These are phyloP conservation scores for Rhyacophila brunnea DNA, from an alignment of 1,140 invertebrate species.

Conservation along the genomic window DNA sequence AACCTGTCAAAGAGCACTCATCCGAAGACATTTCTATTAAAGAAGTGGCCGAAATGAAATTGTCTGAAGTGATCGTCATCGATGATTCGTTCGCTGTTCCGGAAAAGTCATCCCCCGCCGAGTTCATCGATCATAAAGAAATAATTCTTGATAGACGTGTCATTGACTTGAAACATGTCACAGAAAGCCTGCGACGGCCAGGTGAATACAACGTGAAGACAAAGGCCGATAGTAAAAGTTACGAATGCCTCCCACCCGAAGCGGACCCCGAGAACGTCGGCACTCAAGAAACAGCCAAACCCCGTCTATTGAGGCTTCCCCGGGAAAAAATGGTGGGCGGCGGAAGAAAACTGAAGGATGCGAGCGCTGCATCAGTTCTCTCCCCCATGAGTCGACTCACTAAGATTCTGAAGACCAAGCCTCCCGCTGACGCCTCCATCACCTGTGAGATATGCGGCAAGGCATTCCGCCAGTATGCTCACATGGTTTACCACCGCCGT, in stretches of 20 bases:
- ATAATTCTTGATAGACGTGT: no score
- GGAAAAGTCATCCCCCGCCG: no score
- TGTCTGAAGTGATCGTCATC: no score
- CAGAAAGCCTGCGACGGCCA: no score
- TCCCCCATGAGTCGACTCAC: slow-evolving; percentile 29
- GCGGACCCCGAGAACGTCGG: not conserved
- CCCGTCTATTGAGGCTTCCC: not conserved
- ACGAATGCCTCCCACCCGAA: not conserved
- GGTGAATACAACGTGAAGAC: no score
- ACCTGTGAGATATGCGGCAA: slow-evolving; percentile 35
- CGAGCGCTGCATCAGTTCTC: not conserved
- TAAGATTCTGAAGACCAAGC: slow-evolving; percentile 25
- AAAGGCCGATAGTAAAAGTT: no score
- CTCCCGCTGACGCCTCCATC: slow-evolving; percentile 43
- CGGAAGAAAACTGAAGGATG: not conserved
- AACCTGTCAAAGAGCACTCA: no score
- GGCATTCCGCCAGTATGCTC: slow-evolving; percentile 25
- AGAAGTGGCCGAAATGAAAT: no score
- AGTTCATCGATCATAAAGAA: no score
- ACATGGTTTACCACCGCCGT: slow-evolving; percentile 24
- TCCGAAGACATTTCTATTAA: no score
- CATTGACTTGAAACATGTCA: no score
- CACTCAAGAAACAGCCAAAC: not conserved
- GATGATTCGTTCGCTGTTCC: no score
- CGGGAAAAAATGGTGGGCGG: not conserved